Base-by-base conservation (phyloP, 2,797 vertebrate genomes). In the Dromococcyx pavoninus region DNA sequence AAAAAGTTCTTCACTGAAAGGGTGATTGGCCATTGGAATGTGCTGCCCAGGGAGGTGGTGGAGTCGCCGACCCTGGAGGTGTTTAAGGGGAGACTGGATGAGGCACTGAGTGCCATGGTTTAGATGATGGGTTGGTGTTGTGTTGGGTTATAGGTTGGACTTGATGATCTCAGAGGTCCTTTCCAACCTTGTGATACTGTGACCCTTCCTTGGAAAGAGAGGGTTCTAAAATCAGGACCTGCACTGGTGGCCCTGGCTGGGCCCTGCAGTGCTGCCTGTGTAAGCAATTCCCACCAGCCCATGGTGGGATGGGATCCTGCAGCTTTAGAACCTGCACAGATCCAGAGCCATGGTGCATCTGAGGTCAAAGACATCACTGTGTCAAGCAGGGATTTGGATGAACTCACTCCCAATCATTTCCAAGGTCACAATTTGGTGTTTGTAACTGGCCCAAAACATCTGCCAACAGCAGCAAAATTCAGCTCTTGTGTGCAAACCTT, bases 281-380 rank as follows among this genome's bases (percentile, higher is more conserved):
- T 3, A 35, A n/a, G n/a, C n/a, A n/a, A 57, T 76, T 30, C 60
- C 41, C 10, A 19, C 54, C 19, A 2, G 0, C 9, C 39, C 1
- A 0, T 5, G 17, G 6, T 44, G 61, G 80, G 70, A 18, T 7
- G 61, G 41, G 27, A 43, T 75, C 78, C 61, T 54, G 67, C 1
- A 2, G 67, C 65, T 23, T 24, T 8, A 17, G 35, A n/a, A 43
- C 39, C 43, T 39, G 53, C 50, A 8, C 2, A 1, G 19, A 15
- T 19, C 48, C 50, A 11, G 18, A 48, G 48, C 16, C 6, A 2
- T 2, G 2, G 32, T 7, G 41, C 41, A 7, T 24, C 33, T 5
- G 33, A 17, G 67, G 9, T 69, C 46, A 51, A 46, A 64, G 39
- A 5, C 11, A 2, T 44, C 14, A 3, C 60, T 8, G 10, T 8